Evolutionary conservation across 2,797 vertebrate genomes (phyloP), one percentile per base, ranked within the genome.

Genomic region (Salarias fasciatus): DNA sequence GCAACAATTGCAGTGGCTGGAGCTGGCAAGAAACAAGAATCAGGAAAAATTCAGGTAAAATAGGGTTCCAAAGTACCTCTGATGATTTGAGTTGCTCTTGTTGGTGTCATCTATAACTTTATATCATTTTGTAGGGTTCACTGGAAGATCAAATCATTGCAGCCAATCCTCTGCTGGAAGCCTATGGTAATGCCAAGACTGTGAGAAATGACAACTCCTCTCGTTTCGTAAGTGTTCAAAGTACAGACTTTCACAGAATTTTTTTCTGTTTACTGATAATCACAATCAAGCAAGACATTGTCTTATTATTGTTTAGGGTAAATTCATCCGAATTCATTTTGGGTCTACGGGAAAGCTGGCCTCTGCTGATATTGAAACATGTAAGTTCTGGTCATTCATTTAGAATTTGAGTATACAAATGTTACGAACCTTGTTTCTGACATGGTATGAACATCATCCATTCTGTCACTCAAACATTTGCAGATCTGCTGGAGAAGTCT

Each of bases 191-290:
- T 0, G 95, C 95, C 87, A 96, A 96, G 89, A 96, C 95, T 0
- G 93, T 96, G 87, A 96, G 95, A 80, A 96, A 96, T 6, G 95
- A 96, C 92, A 96, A 96, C 90, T 96, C 95, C 11, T 96, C 95
- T 11, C 94, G 95, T 64, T 96, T 96, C 38, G 95, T 93, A 81
- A 91, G 90, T 93, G 63, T 63, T 13, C 8, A 49, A 24, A 24
- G 24, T 24, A 24, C 2, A 5, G 18, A 24, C 18, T 24, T 24
- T 24, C 18, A 24, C 18, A 24, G 24, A 24, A 24, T 24, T 24
- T 24, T 3, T 18, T 24, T 24, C 24, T 24, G 18, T 24, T 24
- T 24, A 24, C 18, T 24, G 18, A 24, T 3, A 24, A 24, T 24
- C 18, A 24, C 18, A n/a, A n/a, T n/a, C n/a, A n/a, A n/a, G n/a